Conservation (phyloP, 1,140 invertebrate species). For the Chironomus tepperi region DNA sequence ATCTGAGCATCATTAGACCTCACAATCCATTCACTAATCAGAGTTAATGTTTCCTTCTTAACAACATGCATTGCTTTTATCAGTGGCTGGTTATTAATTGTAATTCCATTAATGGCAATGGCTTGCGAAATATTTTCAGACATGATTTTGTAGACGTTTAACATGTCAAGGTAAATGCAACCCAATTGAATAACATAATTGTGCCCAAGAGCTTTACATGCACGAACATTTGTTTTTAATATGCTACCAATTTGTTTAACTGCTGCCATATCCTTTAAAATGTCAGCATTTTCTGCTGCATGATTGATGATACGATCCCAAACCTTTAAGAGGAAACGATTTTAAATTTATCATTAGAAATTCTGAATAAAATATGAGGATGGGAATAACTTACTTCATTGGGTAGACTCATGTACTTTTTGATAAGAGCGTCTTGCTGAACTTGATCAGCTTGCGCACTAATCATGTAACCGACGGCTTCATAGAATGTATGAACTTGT, state of each 20-base stretch:
- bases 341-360: slow-evolving; percentile 26
- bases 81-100: slow-evolving; percentile 92
- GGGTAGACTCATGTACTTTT: slow-evolving; percentile 95
- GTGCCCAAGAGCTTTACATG: slow-evolving; percentile 94
- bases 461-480: slow-evolving; percentile 99
- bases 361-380: background rate
- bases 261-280: slow-evolving; percentile 91
- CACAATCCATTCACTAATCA: slow-evolving; percentile 95
- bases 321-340: no score
- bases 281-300: slow-evolving; percentile 93
- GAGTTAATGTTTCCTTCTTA: slow-evolving; percentile 97
- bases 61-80: slow-evolving; percentile 98
- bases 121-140: slow-evolving; percentile 97
- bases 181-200: slow-evolving; percentile 93
- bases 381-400: slow-evolving; percentile 62
- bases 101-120: slow-evolving; percentile 89
- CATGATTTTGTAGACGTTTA: slow-evolving; percentile 99
- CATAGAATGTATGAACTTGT: slow-evolving; percentile 99
- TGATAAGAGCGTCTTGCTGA: slow-evolving; percentile 87
- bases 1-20: slow-evolving; percentile 81
- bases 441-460: slow-evolving; percentile 84
- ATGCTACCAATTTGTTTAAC: slow-evolving; percentile 97
- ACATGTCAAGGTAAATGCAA: slow-evolving; percentile 96
- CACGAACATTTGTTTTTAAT: slow-evolving; percentile 96
- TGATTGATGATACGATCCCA: slow-evolving; percentile 99